Evolutionary conservation across 2,797 vertebrate species (phyloP).

Genomic region (Rhinella marina): DNA sequence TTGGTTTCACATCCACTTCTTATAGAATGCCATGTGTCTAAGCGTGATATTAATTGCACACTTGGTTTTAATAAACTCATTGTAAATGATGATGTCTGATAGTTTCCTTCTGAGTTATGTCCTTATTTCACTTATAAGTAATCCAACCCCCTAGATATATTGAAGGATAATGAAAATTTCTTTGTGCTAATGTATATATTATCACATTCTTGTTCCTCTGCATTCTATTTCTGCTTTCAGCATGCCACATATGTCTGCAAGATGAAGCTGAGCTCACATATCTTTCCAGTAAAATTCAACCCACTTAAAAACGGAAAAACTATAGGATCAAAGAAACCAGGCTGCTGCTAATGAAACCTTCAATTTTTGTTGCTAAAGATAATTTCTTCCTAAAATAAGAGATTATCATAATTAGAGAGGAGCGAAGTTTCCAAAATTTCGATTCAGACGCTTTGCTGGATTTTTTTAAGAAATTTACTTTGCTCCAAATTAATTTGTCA

Average conservation of each 20-base stretch:
- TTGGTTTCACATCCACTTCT: slow-evolving; percentile 17
- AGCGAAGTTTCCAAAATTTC: too few species aligned
- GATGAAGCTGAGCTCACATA: slow-evolving; percentile 21
- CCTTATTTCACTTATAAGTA: slow-evolving; percentile 51
- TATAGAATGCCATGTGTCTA: slow-evolving; percentile 21
- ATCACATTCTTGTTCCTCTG: slow-evolving; percentile 36
- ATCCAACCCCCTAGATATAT: slow-evolving; percentile 45
- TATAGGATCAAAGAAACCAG: slow-evolving; percentile 21
- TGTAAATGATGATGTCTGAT: slow-evolving; percentile 47
- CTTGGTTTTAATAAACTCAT: slow-evolving; percentile 50
- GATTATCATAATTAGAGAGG: too few species aligned
- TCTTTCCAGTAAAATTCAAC: slow-evolving; percentile 23
- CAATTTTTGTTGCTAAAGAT: background rate
- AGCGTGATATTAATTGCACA: slow-evolving; percentile 50
- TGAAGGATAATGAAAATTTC: slow-evolving; percentile 7
- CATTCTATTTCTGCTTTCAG: slow-evolving; percentile 20
- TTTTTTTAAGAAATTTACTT: too few species aligned
- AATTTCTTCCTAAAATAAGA: too few species aligned
- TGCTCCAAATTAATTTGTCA: too few species aligned
- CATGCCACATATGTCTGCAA: slow-evolving; percentile 49
- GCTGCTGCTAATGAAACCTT: background rate
- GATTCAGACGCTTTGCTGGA: too few species aligned
- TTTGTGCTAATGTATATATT: slow-evolving; percentile 43
- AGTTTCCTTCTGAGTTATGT: slow-evolving; percentile 46
- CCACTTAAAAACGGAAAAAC: slow-evolving; percentile 11